Evolutionary conservation across 2,113 vertebrate species (phyloP).

Genomic region (Dromiciops gliroides): DNA sequence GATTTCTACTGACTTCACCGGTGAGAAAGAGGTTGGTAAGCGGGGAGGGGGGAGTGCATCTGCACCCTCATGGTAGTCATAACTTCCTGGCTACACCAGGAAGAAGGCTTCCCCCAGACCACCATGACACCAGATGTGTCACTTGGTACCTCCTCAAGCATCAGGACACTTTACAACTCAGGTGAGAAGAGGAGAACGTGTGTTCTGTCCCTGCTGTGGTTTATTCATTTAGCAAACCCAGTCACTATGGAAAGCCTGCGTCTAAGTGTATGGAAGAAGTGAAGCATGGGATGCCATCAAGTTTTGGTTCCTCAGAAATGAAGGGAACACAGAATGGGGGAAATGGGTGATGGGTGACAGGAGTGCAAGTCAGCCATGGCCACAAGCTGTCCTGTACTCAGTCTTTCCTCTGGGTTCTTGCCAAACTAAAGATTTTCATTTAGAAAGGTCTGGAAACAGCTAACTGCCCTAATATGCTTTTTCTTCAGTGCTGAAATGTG

Average conservation of each 20-base stretch:
- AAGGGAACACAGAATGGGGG: background rate
- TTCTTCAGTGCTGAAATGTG: background rate
- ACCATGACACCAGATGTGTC: conserved; percentile 34
- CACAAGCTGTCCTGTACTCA: background rate
- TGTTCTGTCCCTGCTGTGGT: background rate
- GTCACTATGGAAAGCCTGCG: background rate
- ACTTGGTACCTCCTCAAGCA: background rate
- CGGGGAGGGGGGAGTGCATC: background rate
- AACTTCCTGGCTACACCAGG: conserved; percentile 63
- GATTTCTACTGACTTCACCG: conserved; percentile 13
- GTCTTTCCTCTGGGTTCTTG: too few relatives aligned
- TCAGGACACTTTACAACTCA: background rate
- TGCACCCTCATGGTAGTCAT: background rate
- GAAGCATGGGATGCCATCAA: background rate
- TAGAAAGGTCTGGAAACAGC: background rate
- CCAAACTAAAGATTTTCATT: background rate
- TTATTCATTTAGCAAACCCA: conserved; percentile 10
- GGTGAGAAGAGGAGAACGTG: conserved; percentile 3
- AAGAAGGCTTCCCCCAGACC: conserved; percentile 59
- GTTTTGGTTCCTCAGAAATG: conserved; percentile 4
- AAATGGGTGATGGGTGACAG: background rate
- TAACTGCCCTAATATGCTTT: background rate
- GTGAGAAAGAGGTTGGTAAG: background rate
- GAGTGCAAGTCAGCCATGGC: background rate
- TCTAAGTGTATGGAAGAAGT: background rate